Evolutionary conservation across 2,797 vertebrate species (phyloP).

Genomic region (Gymnocypris eckloni): DNA sequence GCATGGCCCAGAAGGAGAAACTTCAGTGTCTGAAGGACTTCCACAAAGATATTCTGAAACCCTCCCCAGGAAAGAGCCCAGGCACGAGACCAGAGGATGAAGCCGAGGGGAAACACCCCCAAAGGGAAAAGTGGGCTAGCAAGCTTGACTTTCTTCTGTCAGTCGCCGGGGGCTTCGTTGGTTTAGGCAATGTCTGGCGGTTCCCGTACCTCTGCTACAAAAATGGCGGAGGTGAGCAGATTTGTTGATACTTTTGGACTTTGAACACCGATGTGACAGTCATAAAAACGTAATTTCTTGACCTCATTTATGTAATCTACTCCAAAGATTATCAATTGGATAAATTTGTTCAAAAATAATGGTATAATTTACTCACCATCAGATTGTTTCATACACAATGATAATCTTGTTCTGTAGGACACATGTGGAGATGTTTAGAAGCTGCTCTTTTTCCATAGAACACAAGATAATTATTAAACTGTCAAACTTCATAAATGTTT

Average conservation of each 20-base stretch:
- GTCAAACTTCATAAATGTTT: neutral
- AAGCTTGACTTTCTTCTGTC: conserved; percentile 98
- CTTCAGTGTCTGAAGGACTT: conserved; percentile 97
- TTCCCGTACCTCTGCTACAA: conserved; percentile 99
- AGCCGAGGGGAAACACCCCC: conserved; percentile 93
- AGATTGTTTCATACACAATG: neutral
- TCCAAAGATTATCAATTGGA: neutral
- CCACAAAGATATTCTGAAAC: conserved; percentile 98
- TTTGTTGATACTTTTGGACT: neutral
- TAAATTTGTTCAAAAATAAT: neutral
- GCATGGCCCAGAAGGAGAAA: conserved; percentile 97
- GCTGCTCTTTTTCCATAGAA: neutral
- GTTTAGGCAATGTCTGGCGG: conserved; percentile 97
- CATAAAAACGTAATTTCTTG: neutral
- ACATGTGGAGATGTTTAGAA: neutral
- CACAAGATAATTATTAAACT: neutral
- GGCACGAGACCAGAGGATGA: conserved; percentile 96
- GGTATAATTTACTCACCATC: neutral
- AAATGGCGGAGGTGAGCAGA: conserved; percentile 93
- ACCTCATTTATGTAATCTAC: neutral
- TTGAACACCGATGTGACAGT: neutral
- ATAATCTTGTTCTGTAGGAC: neutral
- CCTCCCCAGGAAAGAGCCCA: conserved; percentile 95
- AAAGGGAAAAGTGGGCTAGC: conserved; percentile 97
- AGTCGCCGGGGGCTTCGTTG: conserved; percentile 95